Evolutionary conservation across 2,888 invertebrate genomes (phyloP), one percentile per base, ranked within the genome.

Genomic region (Oxystoma pomonae): DNA sequence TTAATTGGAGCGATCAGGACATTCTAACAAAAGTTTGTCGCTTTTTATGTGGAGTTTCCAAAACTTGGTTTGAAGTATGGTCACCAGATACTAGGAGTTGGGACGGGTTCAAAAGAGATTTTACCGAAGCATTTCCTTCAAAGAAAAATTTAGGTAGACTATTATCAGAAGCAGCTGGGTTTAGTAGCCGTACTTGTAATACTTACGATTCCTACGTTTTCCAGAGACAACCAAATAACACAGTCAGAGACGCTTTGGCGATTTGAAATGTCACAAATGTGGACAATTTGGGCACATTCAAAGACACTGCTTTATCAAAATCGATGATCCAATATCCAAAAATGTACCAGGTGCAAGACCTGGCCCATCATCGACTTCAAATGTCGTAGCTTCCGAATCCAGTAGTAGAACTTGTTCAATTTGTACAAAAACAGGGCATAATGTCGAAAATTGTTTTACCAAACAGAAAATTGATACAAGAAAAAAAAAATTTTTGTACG

Each of bases 121-220:
- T 70, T 68, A 5, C 61, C 9, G 68, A 68, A 20, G 68, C 71
- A 19, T 71, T 72, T 65, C 71, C 71, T 18, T 65, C 61, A 0
- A 67, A 62, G 52, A 59, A 59, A 49, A 70, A 63, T 66, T 57
- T 71, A 16, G 69, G 70, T 49, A 59, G 63, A 1, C 67, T 71
- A 22, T 58, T 70, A 17, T 52, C 20, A 7, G 67, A 71, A n/a
- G 70, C 71, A 3, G 65, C 67, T 9, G 22, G 16, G 9, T 71
- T 65, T 49, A 65, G 62, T 62, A 68, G 67, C 55, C 20, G 53
- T 51, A 17, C 51, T 1, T 68, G 60, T 58, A 69, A 70, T 52
- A 71, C 66, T 1, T 72, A 70, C 55, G 65, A 62, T 21, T 20
- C 64, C 2, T 70, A 72, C 64, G 68, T 72, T 49, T 66, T 68